A percentile compares a stretch with the other conserved stretches of the same genome.
Evolutionary conservation across 2,113 vertebrate species (phyloP).

Genomic region (Etia nguti): DNA sequence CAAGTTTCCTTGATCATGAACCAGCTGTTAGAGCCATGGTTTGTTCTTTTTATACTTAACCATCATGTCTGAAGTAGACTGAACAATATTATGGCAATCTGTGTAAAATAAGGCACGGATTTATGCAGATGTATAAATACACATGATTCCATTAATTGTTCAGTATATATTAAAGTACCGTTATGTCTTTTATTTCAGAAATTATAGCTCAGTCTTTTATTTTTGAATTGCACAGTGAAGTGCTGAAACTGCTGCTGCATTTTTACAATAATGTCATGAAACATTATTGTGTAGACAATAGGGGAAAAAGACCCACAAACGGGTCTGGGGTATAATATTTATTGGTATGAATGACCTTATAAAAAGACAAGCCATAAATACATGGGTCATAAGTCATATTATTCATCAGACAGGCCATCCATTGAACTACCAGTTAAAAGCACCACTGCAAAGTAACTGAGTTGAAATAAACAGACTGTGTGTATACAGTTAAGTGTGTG

Average conservation of each 20-base stretch:
- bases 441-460: not conserved
- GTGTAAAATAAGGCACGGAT: not conserved
- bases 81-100: not conserved
- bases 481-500: not conserved
- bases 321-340: not conserved
- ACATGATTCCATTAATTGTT: not conserved
- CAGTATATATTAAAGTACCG: accelerated
- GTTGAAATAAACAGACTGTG: not conserved
- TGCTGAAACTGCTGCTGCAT: not conserved
- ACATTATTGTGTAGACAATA: not conserved
- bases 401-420: slow-evolving; percentile 37
- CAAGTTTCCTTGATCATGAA: not conserved
- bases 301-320: not conserved
- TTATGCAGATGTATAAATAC: not conserved
- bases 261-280: not conserved
- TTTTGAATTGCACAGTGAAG: not conserved
- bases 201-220: not conserved
- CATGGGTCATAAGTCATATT: not conserved
- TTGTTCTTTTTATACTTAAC: not conserved
- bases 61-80: not conserved
- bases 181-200: not conserved
- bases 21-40: not conserved
- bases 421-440: not conserved
- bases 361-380: not conserved
- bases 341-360: not conserved